These are phyloP conservation scores for Stenodema calcarata DNA, from an alignment of 2,888 invertebrate species.

Conservation along the genomic window DNA sequence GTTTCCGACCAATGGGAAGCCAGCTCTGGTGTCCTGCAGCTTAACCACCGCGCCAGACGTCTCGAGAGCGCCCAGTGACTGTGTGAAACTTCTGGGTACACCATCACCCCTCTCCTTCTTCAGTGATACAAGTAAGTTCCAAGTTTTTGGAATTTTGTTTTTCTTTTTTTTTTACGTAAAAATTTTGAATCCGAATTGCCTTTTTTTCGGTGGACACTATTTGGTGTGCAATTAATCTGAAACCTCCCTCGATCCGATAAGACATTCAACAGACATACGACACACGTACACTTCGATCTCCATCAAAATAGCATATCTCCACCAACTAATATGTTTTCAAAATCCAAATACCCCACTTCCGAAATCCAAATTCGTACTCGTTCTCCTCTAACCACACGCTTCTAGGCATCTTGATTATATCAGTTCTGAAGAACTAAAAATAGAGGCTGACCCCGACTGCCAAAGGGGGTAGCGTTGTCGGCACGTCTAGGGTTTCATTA, in stretches of 20 bases:
- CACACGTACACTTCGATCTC: too few species aligned
- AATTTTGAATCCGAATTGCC: too few species aligned
- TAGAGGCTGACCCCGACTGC: background rate
- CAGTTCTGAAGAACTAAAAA: background rate
- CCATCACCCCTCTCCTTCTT: conserved; percentile 35
- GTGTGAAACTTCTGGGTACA: conserved; percentile 29
- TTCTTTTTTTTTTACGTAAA: background rate
- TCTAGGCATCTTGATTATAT: conserved; percentile 3
- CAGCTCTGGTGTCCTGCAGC: conserved; percentile 28
- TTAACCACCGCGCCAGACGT: conserved; percentile 6
- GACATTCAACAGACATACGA: too few species aligned
- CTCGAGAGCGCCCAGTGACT: conserved; percentile 29
- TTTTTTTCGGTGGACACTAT: too few species aligned
- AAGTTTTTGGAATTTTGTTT: background rate
- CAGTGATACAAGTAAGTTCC: conserved; percentile 12
- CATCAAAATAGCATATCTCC: too few species aligned
- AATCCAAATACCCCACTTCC: too few species aligned
- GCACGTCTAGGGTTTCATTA: conserved; percentile 19
- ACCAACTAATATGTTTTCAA: too few species aligned
- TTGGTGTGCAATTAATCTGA: too few species aligned
- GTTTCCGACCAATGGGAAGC: conserved; percentile 15
- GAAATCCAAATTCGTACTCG: background rate
- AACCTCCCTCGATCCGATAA: too few species aligned
- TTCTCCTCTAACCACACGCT: background rate
- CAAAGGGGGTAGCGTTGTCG: conserved; percentile 24